Evolutionary conservation across 2,797 vertebrate genomes (phyloP).

Genomic region (Natrix natrix): DNA sequence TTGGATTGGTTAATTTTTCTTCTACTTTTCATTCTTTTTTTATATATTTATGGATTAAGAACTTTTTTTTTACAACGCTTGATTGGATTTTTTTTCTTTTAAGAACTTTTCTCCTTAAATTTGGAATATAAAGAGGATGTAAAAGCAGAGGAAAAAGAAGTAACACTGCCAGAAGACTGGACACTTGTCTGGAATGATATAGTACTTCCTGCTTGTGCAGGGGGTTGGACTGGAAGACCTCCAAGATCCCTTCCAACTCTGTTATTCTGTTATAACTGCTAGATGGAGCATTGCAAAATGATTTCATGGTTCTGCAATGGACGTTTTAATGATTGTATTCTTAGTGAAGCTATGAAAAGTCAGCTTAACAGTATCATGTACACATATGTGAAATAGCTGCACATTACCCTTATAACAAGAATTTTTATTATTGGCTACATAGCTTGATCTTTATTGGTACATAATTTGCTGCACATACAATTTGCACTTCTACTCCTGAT

Average conservation of each 20-base stretch:
- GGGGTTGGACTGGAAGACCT: neutral
- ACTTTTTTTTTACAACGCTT: too few species aligned
- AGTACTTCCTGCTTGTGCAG: neutral
- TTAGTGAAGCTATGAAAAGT: neutral
- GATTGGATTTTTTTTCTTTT: too few species aligned
- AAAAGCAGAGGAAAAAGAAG: too few species aligned
- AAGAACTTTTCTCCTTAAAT: too few species aligned
- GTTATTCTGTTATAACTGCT: neutral
- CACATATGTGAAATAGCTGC: neutral
- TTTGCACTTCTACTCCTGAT: slow-evolving; percentile 21
- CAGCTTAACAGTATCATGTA: neutral
- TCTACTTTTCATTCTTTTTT: too few species aligned
- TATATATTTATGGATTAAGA: too few species aligned
- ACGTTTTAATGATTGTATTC: neutral
- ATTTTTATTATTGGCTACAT: neutral
- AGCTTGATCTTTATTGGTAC: neutral
- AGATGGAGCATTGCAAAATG: slow-evolving; percentile 8
- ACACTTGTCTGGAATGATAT: neutral
- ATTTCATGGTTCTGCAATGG: neutral
- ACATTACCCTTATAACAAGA: neutral
- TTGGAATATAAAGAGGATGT: too few species aligned
- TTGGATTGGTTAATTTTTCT: too few species aligned
- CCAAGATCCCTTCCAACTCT: neutral
- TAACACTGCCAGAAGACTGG: neutral
- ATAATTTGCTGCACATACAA: slow-evolving; percentile 38